phyloP scores from a whole-genome alignment of 2,797 vertebrate genomes.

The Calcarius lapponicus region DNA sequence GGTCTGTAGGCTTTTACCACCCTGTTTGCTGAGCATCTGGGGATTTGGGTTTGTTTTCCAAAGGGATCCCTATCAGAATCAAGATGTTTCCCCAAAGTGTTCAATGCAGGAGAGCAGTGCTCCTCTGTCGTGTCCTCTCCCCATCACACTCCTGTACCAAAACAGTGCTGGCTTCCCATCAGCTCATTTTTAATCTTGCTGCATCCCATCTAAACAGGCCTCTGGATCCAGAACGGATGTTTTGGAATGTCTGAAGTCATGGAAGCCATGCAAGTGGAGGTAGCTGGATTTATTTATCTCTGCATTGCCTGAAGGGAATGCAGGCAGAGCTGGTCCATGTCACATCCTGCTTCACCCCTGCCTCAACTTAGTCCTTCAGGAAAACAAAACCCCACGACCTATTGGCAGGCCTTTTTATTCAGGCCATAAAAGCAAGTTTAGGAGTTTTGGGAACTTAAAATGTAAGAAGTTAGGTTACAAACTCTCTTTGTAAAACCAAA shows the following conservation, averaged over 20 bases:
- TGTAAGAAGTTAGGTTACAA: not conserved
- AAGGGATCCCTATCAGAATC: not conserved
- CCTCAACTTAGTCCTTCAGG: not conserved
- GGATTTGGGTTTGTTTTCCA: not conserved
- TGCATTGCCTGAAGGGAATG: not conserved
- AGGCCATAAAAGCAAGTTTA: not conserved
- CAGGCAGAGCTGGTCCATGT: not conserved
- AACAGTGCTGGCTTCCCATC: not conserved
- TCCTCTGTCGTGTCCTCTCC: not conserved
- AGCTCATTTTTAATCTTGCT: not conserved
- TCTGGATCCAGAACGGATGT: not conserved
- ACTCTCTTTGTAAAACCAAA: not conserved
- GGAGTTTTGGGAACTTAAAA: not conserved
- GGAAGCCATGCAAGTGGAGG: not conserved
- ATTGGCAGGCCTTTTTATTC: not conserved
- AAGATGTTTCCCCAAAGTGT: not conserved
- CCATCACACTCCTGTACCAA: not conserved
- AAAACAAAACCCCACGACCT: not conserved
- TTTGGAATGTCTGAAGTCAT: not conserved
- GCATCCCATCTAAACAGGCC: not conserved
- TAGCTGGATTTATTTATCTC: not conserved
- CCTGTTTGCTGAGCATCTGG: not conserved
- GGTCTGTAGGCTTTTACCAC: constrained; percentile 4
- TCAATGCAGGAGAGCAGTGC: not conserved
- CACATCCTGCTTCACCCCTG: not conserved